Evolutionary conservation across 2,113 vertebrate species (phyloP).

Genomic region (Phrynosoma platyrhinos): DNA sequence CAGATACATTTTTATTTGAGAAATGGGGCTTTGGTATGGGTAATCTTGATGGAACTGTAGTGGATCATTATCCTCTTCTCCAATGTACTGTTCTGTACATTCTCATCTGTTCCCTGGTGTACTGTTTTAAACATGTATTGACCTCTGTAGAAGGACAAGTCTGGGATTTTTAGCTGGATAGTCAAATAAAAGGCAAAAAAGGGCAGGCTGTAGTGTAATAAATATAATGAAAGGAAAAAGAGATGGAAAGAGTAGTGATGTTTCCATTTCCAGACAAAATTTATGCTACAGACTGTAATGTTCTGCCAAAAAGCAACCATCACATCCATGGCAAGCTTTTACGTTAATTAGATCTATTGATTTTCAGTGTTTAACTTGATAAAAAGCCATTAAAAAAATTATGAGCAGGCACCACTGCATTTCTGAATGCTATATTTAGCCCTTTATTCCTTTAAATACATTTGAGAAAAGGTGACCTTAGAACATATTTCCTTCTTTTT

Average conservation of each 20-base stretch:
- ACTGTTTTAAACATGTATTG: constrained; percentile 7
- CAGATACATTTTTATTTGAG: neutral
- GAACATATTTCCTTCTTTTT: constrained; percentile 18
- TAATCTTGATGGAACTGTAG: neutral
- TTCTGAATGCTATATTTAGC: constrained; percentile 35
- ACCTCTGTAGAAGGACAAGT: constrained; percentile 5
- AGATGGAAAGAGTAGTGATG: neutral
- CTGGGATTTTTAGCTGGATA: neutral
- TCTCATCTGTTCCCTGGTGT: neutral
- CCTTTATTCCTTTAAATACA: constrained; percentile 1
- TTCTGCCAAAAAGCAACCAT: constrained; percentile 10
- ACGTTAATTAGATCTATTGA: constrained; percentile 10
- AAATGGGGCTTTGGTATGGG: neutral
- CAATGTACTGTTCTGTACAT: neutral
- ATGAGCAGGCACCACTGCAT: neutral
- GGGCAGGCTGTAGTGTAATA: neutral
- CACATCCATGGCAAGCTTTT: constrained; percentile 23
- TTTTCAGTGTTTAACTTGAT: constrained; percentile 38
- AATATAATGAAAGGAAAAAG: constrained; percentile 25
- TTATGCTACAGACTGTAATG: neutral
- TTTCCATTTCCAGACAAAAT: neutral
- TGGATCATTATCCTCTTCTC: neutral
- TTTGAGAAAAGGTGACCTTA: constrained; percentile 17
- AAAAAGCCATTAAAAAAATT: constrained; percentile 4
- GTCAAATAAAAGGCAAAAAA: constrained; percentile 23